A percentile compares a stretch with the other conserved stretches of the same genome.
Conservation (phyloP, 2,113 vertebrate species). For the Siniperca knerii region DNA sequence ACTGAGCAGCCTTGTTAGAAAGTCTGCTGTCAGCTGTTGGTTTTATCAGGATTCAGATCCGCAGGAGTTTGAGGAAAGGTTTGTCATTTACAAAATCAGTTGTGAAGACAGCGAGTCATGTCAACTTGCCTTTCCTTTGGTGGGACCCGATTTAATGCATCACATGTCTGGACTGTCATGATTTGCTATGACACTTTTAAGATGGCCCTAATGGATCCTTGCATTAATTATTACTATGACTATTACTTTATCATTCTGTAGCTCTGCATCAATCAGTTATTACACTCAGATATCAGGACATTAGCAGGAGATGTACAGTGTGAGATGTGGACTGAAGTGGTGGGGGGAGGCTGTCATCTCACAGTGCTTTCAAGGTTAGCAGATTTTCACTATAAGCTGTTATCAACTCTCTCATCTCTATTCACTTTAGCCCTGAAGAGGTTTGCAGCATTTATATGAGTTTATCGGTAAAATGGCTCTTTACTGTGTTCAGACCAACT, state of each 20-base stretch:
- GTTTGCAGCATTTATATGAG: conserved; percentile 33
- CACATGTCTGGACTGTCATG: conserved; percentile 28
- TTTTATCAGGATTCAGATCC: neutral
- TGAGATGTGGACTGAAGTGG: conserved; percentile 13
- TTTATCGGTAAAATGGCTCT: conserved; percentile 39
- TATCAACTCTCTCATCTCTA: conserved; percentile 36
- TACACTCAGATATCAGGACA: conserved; percentile 42
- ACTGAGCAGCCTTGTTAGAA: conserved; percentile 19
- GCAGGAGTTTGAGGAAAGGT: neutral
- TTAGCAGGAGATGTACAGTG: conserved; percentile 30
- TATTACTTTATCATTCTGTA: conserved; percentile 61
- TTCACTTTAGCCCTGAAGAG: conserved; percentile 15
- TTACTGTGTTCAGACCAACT: conserved; percentile 39
- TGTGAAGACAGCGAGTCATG: conserved; percentile 1
- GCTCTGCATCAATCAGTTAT: conserved; percentile 63
- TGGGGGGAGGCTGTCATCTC: conserved; percentile 10
- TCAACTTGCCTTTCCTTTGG: conserved; percentile 29
- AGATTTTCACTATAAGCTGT: conserved; percentile 32
- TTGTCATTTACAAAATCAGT: conserved; percentile 21
- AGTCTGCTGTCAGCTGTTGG: conserved; percentile 5
- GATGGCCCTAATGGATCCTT: conserved; percentile 64
- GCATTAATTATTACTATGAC: conserved; percentile 74
- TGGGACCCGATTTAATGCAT: conserved; percentile 29
- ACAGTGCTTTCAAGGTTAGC: conserved; percentile 24
- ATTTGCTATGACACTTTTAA: conserved; percentile 58